Evolutionary conservation across 2,888 invertebrate genomes (phyloP).

Genomic region (Microctonus hyperodae): DNA sequence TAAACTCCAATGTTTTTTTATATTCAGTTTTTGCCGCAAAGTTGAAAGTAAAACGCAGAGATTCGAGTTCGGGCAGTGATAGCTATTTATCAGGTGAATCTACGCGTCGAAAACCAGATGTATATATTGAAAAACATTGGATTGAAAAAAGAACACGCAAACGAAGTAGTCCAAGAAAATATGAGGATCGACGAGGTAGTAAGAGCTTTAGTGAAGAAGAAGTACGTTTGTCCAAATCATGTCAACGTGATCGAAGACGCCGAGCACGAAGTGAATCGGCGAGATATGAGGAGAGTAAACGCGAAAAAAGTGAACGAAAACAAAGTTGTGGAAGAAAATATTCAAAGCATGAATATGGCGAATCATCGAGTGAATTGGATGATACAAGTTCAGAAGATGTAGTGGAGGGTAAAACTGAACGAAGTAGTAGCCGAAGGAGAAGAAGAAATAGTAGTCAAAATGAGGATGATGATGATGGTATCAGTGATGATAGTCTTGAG

Average conservation of each 20-base stretch:
- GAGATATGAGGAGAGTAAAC: constrained; percentile 46
- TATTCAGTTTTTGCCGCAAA: constrained; percentile 55
- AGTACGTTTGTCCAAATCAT: constrained; percentile 63
- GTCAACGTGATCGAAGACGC: constrained; percentile 52
- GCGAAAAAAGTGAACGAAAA: constrained; percentile 37
- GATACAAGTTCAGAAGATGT: constrained; percentile 32
- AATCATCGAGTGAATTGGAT: constrained; percentile 65
- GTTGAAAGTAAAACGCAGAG: constrained; percentile 53
- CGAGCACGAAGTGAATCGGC: constrained; percentile 58
- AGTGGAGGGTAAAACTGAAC: constrained; percentile 11
- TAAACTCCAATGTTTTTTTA: neutral
- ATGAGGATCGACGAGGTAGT: constrained; percentile 54
- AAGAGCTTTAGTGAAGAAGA: constrained; percentile 61
- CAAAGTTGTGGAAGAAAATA: constrained; percentile 50
- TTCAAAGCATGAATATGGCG: constrained; percentile 63
- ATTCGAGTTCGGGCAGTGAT: constrained; percentile 53
- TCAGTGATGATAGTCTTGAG: constrained; percentile 59
- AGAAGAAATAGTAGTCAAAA: constrained; percentile 45
- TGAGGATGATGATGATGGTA: constrained; percentile 45
- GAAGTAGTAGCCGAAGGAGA: constrained; percentile 21
- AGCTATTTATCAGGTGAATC: constrained; percentile 39
- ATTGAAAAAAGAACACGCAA: constrained; percentile 52
- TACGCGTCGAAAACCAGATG: constrained; percentile 46
- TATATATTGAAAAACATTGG: constrained; percentile 58
- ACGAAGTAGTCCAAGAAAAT: constrained; percentile 44